Percentiles rank a stretch among this genome's conserved stretches.
Conservation (phyloP, 1,140 invertebrate species). For the Brachionus angularis region DNA sequence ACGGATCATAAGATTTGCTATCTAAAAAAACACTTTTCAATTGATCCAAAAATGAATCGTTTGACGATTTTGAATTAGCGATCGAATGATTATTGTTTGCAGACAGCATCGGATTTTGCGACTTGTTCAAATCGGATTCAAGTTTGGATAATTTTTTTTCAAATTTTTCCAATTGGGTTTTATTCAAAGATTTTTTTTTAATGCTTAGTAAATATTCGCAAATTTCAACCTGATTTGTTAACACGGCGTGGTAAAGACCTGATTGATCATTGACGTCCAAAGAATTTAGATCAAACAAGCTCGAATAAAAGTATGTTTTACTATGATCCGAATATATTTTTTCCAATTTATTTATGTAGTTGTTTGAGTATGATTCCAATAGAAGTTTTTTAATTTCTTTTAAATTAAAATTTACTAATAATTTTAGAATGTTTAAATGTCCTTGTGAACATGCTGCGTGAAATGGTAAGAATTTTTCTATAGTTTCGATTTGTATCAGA, state of each 20-base stretch:
- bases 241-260: conserved; percentile 50
- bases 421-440: conserved; percentile 64
- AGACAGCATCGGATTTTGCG: too few species aligned
- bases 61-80: conserved; percentile 23
- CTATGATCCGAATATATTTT: conserved; percentile 70
- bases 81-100: neutral
- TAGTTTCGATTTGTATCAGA: conserved; percentile 69
- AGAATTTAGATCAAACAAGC: conserved; percentile 56
- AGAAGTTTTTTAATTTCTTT: conserved; percentile 38
- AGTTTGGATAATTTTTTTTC: neutral
- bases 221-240: conserved; percentile 47
- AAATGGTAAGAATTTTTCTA: conserved; percentile 83
- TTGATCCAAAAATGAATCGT: conserved; percentile 32
- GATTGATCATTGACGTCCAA: conserved; percentile 50
- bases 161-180: neutral
- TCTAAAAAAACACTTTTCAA: conserved; percentile 36
- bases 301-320: conserved; percentile 71
- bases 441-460: conserved; percentile 86
- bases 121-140: neutral
- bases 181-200: neutral
- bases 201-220: conserved; percentile 47
- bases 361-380: conserved; percentile 46
- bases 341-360: conserved; percentile 77
- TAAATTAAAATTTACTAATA: conserved; percentile 65
- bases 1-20: conserved; percentile 23